Evolutionary conservation across 1,140 invertebrate genomes (phyloP), one percentile per base, ranked within the genome.

Genomic region (Lasaia peninsularis): DNA sequence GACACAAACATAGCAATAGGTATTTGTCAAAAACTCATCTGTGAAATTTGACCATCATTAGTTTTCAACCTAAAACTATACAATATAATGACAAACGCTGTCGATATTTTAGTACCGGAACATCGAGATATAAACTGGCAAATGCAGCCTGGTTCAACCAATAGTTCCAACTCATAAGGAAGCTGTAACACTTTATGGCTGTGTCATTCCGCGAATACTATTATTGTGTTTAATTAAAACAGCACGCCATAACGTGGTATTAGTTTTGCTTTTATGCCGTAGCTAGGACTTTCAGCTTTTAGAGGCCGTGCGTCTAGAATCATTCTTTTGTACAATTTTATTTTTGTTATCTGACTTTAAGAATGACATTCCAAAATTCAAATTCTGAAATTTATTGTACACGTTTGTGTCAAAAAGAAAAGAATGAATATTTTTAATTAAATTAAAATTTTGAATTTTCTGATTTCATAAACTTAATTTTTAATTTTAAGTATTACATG

Each of bases 61-160:
- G 0, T 28, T 24, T 28, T 28, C 24, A 28, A 6, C 24, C 24
- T 28, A 7, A 28, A 28, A 28, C 24, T 28, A 28, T 7, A 28
- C 5, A 28, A 28, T 6, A 0, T 28, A 28, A 87, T 79, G 78
- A 78, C 63, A 76, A 63, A 70, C 72, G 84, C 83, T 81, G 76
- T 80, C 66, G 72, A 76, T 69, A 85, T 88, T 88, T 88, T 67
- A 70, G 78, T 76, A 79, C 70, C 76, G 77, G 78, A 75, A 84
- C 80, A 60, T 62, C 58, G 59, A 58, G 34, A 75, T 70, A 78
- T 79, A 78, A 78, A 79, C 73, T 68, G 60, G 71, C 56, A 58
- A 70, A 67, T 70, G 63, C 52, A 50, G 37, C 58, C 16, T 14
- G 9, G 61, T 62, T 55, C 58, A 53, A 58, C 64, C 50, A 24